Evolutionary conservation across 2,797 vertebrate species (phyloP), one percentile per base, ranked within the genome.

Genomic region (Pyrocephalus nanus): DNA sequence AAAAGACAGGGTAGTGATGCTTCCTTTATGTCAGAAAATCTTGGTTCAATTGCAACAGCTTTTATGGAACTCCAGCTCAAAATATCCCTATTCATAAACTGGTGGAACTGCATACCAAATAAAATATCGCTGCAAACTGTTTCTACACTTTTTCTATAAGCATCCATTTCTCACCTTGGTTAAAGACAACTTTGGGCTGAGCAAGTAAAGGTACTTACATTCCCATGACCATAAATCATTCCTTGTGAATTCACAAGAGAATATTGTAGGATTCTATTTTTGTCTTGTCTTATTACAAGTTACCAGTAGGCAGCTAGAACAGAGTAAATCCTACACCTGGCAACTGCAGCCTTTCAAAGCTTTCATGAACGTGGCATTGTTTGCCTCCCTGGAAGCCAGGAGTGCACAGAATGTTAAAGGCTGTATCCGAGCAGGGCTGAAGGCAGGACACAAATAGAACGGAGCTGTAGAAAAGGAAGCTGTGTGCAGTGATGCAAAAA

Each of bases 401-500:
- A 15, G 61, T 83, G 92, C 87, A 34, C 85, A 73, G 95, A 96
- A 96, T 92, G 91, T 92, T 93, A 93, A 96, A 43, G 87, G 75
- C 90, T 82, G 67, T 17, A 64, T 51, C 74, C 0, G 8, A 95
- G 92, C 75, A 78, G 45, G 65, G 89, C 89, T 93, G 65, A 84
- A 90, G 88, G 90, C 92, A 94, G 60, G 70, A 82, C 77, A 78
- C 90, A 94, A 97, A 96, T 40, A 96, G 74, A 96, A 91, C 0
- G 0, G 81, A 84, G 45, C 66, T 85, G 65, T 0, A 94, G 85
- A 76, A 96, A 95, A 92, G 53, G 83, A 97, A 86, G 80, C 83
- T 76, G 88, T 88, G 94, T 95, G 95, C 95, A 95, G 47, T 8
- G 93, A 93, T 92, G 96, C 90, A 89, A 91, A 95, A 93, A 86